phyloP scores from a whole-genome alignment of 1,140 invertebrate genomes.

The Radopholus similis region DNA sequence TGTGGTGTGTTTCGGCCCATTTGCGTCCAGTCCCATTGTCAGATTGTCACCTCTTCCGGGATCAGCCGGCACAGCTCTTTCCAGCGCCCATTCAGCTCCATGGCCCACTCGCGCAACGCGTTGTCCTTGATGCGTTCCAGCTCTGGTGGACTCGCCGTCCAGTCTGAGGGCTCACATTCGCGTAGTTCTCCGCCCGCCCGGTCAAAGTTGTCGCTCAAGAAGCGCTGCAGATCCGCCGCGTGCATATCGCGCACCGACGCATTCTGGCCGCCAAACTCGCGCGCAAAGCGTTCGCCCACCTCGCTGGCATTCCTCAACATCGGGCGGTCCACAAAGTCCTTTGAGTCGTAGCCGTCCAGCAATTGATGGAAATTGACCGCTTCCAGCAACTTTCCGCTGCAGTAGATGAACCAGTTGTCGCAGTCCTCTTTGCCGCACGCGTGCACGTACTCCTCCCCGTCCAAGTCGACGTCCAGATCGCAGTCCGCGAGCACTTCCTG shows the following conservation, averaged over 20 bases:
- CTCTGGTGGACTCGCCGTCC: conserved; percentile 26
- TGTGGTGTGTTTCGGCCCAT: neutral
- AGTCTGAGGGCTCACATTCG: conserved; percentile 29
- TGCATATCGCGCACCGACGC: conserved; percentile 27
- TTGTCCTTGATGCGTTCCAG: conserved; percentile 32
- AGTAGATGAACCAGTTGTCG: conserved; percentile 36
- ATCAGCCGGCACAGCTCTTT: conserved; percentile 36
- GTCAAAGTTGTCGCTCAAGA: conserved; percentile 38
- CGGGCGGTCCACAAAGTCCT: conserved; percentile 45
- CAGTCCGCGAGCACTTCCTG: neutral
- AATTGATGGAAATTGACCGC: conserved; percentile 64
- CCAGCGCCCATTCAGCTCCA: conserved; percentile 37
- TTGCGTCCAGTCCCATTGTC: neutral
- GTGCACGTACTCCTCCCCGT: conserved; percentile 17
- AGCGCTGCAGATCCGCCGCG: conserved; percentile 17
- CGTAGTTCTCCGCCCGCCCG: conserved; percentile 33
- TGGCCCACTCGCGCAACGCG: conserved; percentile 30
- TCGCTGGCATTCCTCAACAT: conserved; percentile 17
- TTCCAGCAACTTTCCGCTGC: conserved; percentile 31
- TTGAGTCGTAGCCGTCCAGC: conserved; percentile 37
- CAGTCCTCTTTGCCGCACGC: conserved; percentile 28
- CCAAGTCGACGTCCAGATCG: conserved; percentile 2
- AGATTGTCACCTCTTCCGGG: neutral
- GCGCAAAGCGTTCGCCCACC: conserved; percentile 21
- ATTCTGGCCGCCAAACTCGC: conserved; percentile 10